Base-by-base conservation (phyloP, 2,888 invertebrate species). In the Sinelater perroti region DNA sequence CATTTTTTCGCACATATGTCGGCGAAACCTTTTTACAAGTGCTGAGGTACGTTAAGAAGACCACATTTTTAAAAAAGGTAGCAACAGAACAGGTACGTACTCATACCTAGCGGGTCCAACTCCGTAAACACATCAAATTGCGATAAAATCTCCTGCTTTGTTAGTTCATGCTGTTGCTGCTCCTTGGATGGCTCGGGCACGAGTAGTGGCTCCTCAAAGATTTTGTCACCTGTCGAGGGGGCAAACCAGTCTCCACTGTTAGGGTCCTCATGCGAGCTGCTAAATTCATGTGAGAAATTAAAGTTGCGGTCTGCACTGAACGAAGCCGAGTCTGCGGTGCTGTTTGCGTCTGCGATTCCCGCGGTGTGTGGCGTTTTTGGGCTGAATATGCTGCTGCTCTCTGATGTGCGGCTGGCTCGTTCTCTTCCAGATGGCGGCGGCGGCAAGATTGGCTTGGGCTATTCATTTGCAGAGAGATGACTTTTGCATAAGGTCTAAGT, bases 61-160 rank as follows among this genome's bases (percentile, higher is more conserved):
- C 28, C 46, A 60, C 54, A 50, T 35, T 38, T 57, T 44, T 45
- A 50, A 53, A 45, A 36, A 55, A 40, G 14, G 31, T 35, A 51
- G 24, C 49, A 44, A 53, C 14, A 60, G 46, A 54, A 60, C 44
- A 44, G 51, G 52, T 55, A 57, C 53, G 79, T 85, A 72, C 91
- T 91, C 72, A 91, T 91, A 76, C 95, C 95, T 76, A 95, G 83
- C 60, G 95, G 95, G 84, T 95, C 95, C 79, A 95, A 83, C 78
- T 95, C 95, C 66, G 93, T 93, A 83, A 95, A 95, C 71, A 95
- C 91, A 82, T 93, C 93, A 82, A 93, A 93, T 82, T 88, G 87
- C 77, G 79, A 78, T 8, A 78, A 76, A 65, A 79, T 65, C 60
- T 79, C 79, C 62, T 78, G 78, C 61, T 76, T 73, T 50, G 77